Conservation (phyloP, 2,888 invertebrate species). For the Drosophila subsilvestris region DNA sequence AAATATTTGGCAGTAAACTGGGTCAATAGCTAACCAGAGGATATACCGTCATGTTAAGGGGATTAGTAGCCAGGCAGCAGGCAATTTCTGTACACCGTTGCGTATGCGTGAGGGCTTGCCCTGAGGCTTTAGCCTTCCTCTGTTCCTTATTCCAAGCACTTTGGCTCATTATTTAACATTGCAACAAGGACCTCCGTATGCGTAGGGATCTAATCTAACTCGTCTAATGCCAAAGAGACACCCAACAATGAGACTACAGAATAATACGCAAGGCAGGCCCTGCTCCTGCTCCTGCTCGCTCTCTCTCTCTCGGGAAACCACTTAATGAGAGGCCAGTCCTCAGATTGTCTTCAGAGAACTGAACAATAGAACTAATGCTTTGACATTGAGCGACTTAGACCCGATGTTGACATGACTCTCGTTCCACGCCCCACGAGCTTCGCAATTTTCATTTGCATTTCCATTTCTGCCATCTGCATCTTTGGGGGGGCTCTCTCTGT, state of each 20-base stretch:
- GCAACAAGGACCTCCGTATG: conserved; percentile 12
- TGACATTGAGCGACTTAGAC: conserved; percentile 36
- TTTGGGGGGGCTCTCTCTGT: conserved; percentile 25
- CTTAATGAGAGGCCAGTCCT: background rate
- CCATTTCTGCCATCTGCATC: conserved; percentile 32
- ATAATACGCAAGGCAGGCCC: background rate
- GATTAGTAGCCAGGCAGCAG: background rate
- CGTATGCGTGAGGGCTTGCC: conserved; percentile 5
- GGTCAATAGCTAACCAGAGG: conserved; percentile 22
- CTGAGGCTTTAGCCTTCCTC: background rate
- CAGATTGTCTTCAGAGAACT: conserved; percentile 13
- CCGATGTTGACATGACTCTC: conserved; percentile 36
- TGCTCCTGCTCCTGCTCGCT: too few relatives aligned
- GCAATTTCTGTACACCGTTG: background rate
- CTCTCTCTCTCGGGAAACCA: background rate
- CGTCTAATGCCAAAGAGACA: conserved; percentile 9
- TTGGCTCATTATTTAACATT: conserved; percentile 33
- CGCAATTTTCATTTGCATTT: conserved; percentile 40
- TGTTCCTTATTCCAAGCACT: background rate
- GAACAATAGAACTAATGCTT: conserved; percentile 37
- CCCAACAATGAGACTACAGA: conserved; percentile 22
- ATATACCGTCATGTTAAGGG: conserved; percentile 16
- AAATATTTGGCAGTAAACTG: conserved; percentile 11
- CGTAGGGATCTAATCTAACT: conserved; percentile 15
- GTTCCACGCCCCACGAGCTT: conserved; percentile 22